Conservation (phyloP, 2,797 vertebrate genomes). For the Podarcis siculus region DNA sequence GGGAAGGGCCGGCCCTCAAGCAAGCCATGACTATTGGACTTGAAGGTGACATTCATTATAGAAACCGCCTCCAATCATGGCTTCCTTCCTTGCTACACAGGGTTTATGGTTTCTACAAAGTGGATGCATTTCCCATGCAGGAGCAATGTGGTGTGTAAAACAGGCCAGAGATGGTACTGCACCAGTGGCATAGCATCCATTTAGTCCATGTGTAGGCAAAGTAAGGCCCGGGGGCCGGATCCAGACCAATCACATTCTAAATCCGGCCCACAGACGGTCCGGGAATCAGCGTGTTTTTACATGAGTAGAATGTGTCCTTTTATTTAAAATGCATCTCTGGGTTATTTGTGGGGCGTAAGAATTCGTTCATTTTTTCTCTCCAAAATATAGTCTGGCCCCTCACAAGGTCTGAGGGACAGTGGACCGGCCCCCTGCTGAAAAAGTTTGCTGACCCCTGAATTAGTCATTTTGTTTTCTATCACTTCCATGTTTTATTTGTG, state of each 20-base stretch:
- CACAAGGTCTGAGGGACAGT: no score
- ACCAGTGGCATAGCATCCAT: background rate
- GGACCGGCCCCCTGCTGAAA: no score
- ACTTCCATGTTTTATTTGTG: background rate
- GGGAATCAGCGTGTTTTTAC: no score
- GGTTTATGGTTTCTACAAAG: background rate
- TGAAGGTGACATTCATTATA: background rate
- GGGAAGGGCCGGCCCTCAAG: background rate
- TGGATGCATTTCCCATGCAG: no score
- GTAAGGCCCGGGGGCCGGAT: no score
- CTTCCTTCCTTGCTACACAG: background rate
- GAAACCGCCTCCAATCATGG: background rate
- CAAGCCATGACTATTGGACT: background rate
- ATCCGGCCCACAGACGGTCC: no score
- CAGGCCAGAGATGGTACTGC: background rate
- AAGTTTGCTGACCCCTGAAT: background rate
- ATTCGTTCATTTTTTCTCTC: no score
- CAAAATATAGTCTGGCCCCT: no score
- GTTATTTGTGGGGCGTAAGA: no score
- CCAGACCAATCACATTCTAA: no score
- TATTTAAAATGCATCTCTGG: no score
- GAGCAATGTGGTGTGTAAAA: background rate
- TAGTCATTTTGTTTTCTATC: background rate
- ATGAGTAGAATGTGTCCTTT: no score
- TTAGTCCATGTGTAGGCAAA: background rate